Evolutionary conservation across 2,113 vertebrate species (phyloP), one percentile per base, ranked within the genome.

Genomic region (Saccopteryx bilineata): DNA sequence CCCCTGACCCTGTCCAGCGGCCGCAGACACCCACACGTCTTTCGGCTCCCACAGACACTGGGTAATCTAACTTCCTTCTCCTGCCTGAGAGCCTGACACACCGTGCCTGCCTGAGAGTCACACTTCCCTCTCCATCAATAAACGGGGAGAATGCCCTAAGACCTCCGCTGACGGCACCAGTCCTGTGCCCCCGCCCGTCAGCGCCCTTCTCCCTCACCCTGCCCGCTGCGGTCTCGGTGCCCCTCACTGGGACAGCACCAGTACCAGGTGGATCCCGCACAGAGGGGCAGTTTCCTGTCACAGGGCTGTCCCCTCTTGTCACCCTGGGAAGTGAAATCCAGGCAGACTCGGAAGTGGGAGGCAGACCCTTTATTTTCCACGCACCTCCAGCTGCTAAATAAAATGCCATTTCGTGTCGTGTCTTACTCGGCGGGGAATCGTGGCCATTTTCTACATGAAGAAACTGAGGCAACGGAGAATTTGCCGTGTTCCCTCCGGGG

Each of bases 121-220:
- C 2, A 5, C 66, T 90, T 92, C 48, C 87, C 86, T 93, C 52
- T 71, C 33, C 31, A 17, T 90, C 63, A n/a, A 58, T n/a, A 86
- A 71, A 3, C 2, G 2, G 60, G 31, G 68, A 85, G 80, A 66
- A 39, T 28, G 17, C 31, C 68, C 46, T 7, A 31, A 39, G 28
- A 9, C 9, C 58, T 46, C 23, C 7, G 31, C 26, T 1, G 4
- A 1, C 7, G 75, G 19, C 8, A 31, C 31, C 65, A 19, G 31
- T 24, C 17, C 17, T 28, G 5, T 61, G 50, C 9, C 6, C 0
- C 15, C n/a, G 72, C 24, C 21, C 9, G 17, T 26, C 14, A 23
- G 33, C 0, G 5, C 46, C 56, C 31, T 39, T 3, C 31, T 52
- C 50, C 14, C 28, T 33, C 17, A 26, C 33, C 18, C 13, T n/a